Evolutionary conservation across 2,113 vertebrate genomes (phyloP).

Genomic region (Gopherus flavomarginatus): DNA sequence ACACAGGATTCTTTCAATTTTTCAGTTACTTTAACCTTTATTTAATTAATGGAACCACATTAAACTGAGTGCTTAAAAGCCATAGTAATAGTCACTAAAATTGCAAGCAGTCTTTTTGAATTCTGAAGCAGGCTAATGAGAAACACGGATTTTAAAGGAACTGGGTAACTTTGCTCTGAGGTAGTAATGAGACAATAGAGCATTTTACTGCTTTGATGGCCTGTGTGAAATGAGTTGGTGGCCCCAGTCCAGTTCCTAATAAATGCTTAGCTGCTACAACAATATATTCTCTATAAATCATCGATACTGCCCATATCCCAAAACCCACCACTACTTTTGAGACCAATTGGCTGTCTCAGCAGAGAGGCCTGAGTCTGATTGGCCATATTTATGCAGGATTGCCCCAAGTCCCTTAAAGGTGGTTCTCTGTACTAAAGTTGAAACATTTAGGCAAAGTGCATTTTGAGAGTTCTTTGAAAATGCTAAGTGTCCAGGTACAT

Average conservation of each 20-base stretch:
- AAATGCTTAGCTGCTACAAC: slow-evolving; percentile 52
- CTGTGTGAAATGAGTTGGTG: slow-evolving; percentile 63
- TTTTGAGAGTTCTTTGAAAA: not conserved
- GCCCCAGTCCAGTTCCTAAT: slow-evolving; percentile 63
- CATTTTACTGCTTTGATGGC: slow-evolving; percentile 44
- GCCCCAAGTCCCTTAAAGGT: slow-evolving; percentile 19
- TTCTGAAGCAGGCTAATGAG: slow-evolving; percentile 28
- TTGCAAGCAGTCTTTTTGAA: slow-evolving; percentile 25
- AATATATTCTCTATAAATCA: slow-evolving; percentile 55
- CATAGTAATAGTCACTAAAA: slow-evolving; percentile 36
- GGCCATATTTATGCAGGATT: not conserved
- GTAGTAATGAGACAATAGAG: slow-evolving; percentile 44
- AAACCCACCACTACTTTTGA: slow-evolving; percentile 40
- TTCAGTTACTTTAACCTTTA: slow-evolving; percentile 47
- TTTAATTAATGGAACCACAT: slow-evolving; percentile 24
- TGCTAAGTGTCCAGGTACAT: not conserved
- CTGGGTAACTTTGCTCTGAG: slow-evolving; percentile 1
- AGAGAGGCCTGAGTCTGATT: not conserved
- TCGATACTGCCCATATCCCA: slow-evolving; percentile 41
- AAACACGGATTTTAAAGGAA: slow-evolving; percentile 53
- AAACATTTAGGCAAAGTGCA: not conserved
- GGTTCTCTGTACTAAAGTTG: not conserved
- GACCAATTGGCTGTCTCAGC: slow-evolving; percentile 23
- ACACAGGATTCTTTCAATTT: not conserved
- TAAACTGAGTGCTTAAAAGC: slow-evolving; percentile 46